phyloP scores from a whole-genome alignment of 2,113 vertebrate species.

The Anarhynchus alexandrinus region DNA sequence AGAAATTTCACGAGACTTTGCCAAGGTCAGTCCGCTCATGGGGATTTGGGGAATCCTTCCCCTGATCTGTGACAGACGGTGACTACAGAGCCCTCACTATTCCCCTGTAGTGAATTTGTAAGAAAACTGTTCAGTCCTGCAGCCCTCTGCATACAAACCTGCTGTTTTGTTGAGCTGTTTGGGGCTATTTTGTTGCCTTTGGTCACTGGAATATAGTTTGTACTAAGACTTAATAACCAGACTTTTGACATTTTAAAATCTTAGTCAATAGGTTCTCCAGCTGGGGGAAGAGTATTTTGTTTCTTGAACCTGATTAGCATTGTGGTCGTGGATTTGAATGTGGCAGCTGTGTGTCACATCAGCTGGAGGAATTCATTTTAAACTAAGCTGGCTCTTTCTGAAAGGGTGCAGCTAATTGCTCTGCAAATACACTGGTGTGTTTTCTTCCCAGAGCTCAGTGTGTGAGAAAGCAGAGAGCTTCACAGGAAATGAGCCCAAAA shows the following conservation, averaged over 20 bases:
- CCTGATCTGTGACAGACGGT: neutral
- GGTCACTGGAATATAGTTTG: neutral
- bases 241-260: neutral
- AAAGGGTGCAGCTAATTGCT: neutral
- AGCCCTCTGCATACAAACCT: neutral
- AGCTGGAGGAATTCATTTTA: neutral
- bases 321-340: neutral
- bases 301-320: neutral
- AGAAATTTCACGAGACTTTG: slow-evolving; percentile 93
- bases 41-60: neutral
- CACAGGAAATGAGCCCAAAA: neutral
- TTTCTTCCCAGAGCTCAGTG: neutral
- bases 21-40: slow-evolving; percentile 78
- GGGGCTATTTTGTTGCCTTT: neutral
- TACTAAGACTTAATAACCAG: neutral
- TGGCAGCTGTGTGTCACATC: neutral
- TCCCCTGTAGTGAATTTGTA: neutral
- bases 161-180: neutral
- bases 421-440: neutral
- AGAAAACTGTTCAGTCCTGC: neutral
- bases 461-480: neutral
- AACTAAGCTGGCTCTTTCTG: neutral
- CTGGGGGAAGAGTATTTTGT: neutral
- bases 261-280: neutral
- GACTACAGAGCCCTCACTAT: fast-evolving